A percentile compares a stretch with the other conserved stretches of the same genome.
Conservation (phyloP, 2,113 vertebrate genomes). For the Nematolebias whitei region DNA sequence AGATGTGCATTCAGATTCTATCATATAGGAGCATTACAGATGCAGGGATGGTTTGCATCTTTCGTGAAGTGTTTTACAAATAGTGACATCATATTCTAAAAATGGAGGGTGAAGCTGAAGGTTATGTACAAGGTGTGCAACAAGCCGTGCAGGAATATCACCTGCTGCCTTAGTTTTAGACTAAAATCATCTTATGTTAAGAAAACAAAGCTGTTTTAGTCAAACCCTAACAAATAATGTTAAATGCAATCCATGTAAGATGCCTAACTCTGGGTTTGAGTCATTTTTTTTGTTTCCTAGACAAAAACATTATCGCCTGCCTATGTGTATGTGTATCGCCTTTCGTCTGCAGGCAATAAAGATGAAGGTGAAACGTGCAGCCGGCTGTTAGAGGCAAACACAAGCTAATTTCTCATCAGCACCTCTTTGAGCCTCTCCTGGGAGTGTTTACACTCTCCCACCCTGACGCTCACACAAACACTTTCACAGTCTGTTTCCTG, state of each 20-base stretch:
- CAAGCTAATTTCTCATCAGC: conserved; percentile 68
- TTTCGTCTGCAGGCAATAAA: background rate
- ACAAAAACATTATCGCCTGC: no score
- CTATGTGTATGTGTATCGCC: no score
- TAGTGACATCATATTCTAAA: conserved; percentile 59
- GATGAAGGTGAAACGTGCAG: conserved; percentile 13
- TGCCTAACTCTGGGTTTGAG: no score
- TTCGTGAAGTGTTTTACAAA: conserved; percentile 39
- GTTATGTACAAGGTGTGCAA: conserved; percentile 8
- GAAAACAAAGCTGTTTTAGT: no score
- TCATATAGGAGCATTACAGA: conserved; percentile 9
- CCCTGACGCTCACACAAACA: conserved; percentile 30
- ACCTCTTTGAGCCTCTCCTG: conserved; percentile 56
- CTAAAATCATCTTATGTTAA: no score
- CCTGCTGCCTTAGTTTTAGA: no score
- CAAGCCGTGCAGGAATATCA: no score
- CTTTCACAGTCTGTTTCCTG: conserved; percentile 27
- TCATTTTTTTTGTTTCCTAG: no score
- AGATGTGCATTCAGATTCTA: conserved; percentile 2
- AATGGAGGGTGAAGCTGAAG: conserved; percentile 32
- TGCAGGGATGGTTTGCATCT: conserved; percentile 22
- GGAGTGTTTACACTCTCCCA: conserved; percentile 63
- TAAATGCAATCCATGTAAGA: no score
- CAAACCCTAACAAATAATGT: no score
- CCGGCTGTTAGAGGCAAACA: conserved; percentile 62